Conservation (phyloP, 1,140 invertebrate genomes). For the Nephila pilipes region DNA sequence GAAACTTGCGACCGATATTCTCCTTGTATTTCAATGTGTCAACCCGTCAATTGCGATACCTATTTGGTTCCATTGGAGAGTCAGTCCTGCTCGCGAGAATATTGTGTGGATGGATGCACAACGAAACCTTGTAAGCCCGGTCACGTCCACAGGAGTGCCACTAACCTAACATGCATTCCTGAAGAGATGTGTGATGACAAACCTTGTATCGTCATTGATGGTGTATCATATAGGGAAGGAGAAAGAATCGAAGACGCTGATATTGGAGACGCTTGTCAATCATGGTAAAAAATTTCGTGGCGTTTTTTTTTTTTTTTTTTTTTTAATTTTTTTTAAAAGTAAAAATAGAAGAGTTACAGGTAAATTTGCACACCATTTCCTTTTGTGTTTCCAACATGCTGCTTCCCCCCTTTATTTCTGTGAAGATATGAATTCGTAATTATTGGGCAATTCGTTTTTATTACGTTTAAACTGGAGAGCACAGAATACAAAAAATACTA, state of each 20-base stretch:
- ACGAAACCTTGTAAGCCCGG: slow-evolving; percentile 87
- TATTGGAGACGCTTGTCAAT: slow-evolving; percentile 86
- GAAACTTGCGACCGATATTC: slow-evolving; percentile 89
- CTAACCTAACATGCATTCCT: slow-evolving; percentile 85
- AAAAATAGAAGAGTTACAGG: too few relatives aligned
- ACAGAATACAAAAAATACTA: too few relatives aligned
- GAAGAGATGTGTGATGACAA: slow-evolving; percentile 38
- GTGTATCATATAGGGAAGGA: slow-evolving; percentile 71
- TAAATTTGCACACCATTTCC: too few relatives aligned
- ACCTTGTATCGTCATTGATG: slow-evolving; percentile 44
- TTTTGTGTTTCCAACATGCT: too few relatives aligned
- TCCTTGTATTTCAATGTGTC: slow-evolving; percentile 90
- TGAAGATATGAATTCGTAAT: too few relatives aligned
- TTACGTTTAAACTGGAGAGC: too few relatives aligned
- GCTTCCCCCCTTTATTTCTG: too few relatives aligned
- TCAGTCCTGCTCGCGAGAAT: slow-evolving; percentile 86
- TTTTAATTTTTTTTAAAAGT: too few relatives aligned
- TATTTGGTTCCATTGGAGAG: slow-evolving; percentile 83
- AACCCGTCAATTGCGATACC: slow-evolving; percentile 90
- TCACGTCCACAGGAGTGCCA: slow-evolving; percentile 86
- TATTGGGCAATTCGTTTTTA: too few relatives aligned
- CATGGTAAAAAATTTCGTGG: slow-evolving; percentile 83
- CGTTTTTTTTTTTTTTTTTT: not conserved
- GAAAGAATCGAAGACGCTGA: slow-evolving; percentile 47
- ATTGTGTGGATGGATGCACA: slow-evolving; percentile 89